phyloP scores from a whole-genome alignment of 2,888 invertebrate species.

The Lumbricus terrestris region DNA sequence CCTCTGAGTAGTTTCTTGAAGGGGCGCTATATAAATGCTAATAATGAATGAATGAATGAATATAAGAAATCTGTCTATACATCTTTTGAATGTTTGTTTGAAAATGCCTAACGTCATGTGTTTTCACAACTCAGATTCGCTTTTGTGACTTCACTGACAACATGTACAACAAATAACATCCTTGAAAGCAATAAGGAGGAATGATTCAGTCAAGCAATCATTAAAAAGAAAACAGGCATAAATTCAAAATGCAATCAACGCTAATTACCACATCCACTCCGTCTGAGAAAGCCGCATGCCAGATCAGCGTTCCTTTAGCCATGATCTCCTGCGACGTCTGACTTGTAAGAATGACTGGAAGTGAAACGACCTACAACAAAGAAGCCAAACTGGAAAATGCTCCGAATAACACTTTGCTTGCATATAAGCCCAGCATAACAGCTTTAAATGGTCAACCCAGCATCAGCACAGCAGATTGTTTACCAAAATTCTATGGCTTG shows the following conservation, averaged over 20 bases:
- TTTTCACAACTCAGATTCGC: neutral
- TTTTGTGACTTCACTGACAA: neutral
- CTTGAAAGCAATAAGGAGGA: neutral
- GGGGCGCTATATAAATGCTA: too few species aligned
- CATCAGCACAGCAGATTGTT: neutral
- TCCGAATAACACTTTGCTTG: neutral
- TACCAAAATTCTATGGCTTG: neutral
- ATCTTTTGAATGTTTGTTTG: too few species aligned
- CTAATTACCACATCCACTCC: neutral
- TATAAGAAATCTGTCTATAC: too few species aligned
- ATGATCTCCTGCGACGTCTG: constrained; percentile 38
- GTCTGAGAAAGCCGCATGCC: constrained; percentile 39
- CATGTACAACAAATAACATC: neutral
- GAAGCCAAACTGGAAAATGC: neutral
- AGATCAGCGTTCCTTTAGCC: constrained; percentile 38
- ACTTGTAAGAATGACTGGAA: constrained; percentile 34
- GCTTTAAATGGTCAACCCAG: neutral
- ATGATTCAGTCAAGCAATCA: neutral
- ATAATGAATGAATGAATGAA: too few species aligned
- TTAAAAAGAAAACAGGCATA: neutral
- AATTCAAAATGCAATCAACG: too few species aligned
- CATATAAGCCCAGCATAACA: neutral
- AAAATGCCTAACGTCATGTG: neutral
- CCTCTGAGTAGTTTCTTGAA: too few species aligned
- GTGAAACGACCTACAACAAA: constrained; percentile 30